Base-by-base conservation (phyloP, 2,113 vertebrate species). In the Leptocoma aspasia region DNA sequence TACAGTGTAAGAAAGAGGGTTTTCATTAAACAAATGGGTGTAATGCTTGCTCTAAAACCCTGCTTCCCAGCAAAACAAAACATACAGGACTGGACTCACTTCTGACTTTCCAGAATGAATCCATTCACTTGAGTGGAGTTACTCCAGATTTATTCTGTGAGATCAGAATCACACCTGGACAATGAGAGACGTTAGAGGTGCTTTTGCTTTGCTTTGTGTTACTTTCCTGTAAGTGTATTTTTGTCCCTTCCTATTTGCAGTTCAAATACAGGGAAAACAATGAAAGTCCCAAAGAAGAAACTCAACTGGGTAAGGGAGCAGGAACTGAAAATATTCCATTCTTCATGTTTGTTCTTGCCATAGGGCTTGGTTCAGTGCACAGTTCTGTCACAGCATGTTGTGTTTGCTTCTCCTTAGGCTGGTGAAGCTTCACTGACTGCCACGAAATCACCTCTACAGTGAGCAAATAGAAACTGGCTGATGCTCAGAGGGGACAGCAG, bases 11-110 rank as follows among this genome's bases (percentile, higher is more conserved):
- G 91, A 96, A 95, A 96, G 95, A 94, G 68, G 71, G 82, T 93
- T 97, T 97, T 96, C 94, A 92, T 91, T 88, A 87, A 91, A 86
- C 64, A 96, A 94, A 90, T 70, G 65, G 42, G 64, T 53, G 54
- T 54, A 86, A 49, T 89, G 53, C 91, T 94, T 93, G 57, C 64
- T 91, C 49, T 81, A 33, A 73, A 86, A 56, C 10, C n/a, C 47
- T 85, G 52, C 86, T 94, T 89, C 86, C 66, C 89, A 91, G 54
- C 47, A 95, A 95, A 93, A 94, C 91, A 97, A 93, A 96, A 79
- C 66, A 63, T 35, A 84, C 39, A 86, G 37, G 65, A 65, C 21
- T 59, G 54, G 70, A 68, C 72, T 77, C 42, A 80, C 7, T 88
- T 79, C 61, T 88, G 79, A 80, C 70, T 93, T 85, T 65, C 52